Evolutionary conservation across 2,888 invertebrate genomes (phyloP), one percentile per base, ranked within the genome.

Genomic region (Orthosia gracilis): DNA sequence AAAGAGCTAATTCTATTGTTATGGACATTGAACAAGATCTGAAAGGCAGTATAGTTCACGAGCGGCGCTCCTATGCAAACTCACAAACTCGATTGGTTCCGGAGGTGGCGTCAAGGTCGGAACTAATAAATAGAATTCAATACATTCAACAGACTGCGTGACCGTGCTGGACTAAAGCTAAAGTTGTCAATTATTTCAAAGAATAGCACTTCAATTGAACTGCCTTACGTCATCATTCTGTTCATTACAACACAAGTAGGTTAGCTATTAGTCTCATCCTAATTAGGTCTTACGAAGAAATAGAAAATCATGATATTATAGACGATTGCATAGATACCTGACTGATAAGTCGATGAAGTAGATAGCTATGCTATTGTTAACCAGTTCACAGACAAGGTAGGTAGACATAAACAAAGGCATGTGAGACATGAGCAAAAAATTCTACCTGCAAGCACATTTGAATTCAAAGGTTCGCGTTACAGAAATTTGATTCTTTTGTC

Each of bases 121-220:
- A 78, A 76, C 91, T 91, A 93, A 93, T 94, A 94, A 94, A 93
- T 92, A 91, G 88, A 90, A 93, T 90, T 91, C 91, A 90, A 88
- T 90, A 87, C 88, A 91, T 88, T 89, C 87, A 90, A 89, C 84
- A 87, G 86, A 85, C 85, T 90, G 90, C 90, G 91, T 89, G 92
- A 89, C 87, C 87, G 85, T 78, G 85, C 80, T 85, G 81, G 89
- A 89, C 88, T 86, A 86, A 84, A 82, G 85, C 77, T 87, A 82
- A 83, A 85, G 87, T 85, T 89, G 89, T 91, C 91, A 93, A 93
- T 93, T 90, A 90, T 83, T 86, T 88, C 80, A 90, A 85, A 90
- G 87, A 89, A 90, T 82, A 79, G 63, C 66, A 80, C 82, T 81
- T 90, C 87, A 85, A 89, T 90, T 90, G 76, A 79, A 75, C 17